Evolutionary conservation across 1,140 invertebrate species (phyloP).

Genomic region (Euschistus heros): DNA sequence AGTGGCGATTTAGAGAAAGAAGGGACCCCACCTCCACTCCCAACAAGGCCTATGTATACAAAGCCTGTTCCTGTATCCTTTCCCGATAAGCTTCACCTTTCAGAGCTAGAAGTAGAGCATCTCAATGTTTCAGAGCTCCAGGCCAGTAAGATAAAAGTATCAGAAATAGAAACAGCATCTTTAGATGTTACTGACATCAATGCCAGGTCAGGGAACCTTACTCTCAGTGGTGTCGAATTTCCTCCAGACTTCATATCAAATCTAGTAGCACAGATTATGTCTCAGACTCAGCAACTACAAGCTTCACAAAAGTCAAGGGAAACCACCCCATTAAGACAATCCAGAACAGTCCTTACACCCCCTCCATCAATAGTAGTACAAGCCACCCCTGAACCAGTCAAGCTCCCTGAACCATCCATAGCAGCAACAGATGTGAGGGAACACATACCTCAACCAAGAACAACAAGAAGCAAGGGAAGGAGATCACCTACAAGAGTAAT

Average conservation of each 20-base stretch:
- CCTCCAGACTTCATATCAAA: slow-evolving; percentile 35
- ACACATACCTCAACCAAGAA: slow-evolving; percentile 22
- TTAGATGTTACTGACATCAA: slow-evolving; percentile 55
- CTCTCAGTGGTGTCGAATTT: slow-evolving; percentile 51
- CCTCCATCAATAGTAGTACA: slow-evolving; percentile 23
- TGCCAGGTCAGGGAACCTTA: slow-evolving; percentile 49
- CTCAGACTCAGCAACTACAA: slow-evolving; percentile 25
- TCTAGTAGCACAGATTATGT: slow-evolving; percentile 29
- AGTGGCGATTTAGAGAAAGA: slow-evolving; percentile 31
- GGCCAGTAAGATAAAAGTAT: slow-evolving; percentile 63
- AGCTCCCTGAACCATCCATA: not conserved
- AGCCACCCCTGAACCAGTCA: not conserved
- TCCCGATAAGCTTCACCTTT: slow-evolving; percentile 47
- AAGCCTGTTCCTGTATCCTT: slow-evolving; percentile 17
- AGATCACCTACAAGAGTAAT: slow-evolving; percentile 18
- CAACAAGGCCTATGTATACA: not conserved
- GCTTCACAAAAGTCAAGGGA: not conserved
- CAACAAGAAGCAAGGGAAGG: slow-evolving; percentile 19
- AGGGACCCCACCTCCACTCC: slow-evolving; percentile 33
- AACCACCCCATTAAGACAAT: slow-evolving; percentile 15
- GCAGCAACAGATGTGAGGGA: slow-evolving; percentile 1
- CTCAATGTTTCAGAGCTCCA: slow-evolving; percentile 62
- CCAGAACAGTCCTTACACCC: slow-evolving; percentile 13
- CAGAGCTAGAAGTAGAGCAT: slow-evolving; percentile 63
- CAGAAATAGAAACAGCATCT: slow-evolving; percentile 61